Evolutionary conservation across 2,113 vertebrate genomes (phyloP), one percentile per base, ranked within the genome.

Genomic region (Ondatra zibethicus): DNA sequence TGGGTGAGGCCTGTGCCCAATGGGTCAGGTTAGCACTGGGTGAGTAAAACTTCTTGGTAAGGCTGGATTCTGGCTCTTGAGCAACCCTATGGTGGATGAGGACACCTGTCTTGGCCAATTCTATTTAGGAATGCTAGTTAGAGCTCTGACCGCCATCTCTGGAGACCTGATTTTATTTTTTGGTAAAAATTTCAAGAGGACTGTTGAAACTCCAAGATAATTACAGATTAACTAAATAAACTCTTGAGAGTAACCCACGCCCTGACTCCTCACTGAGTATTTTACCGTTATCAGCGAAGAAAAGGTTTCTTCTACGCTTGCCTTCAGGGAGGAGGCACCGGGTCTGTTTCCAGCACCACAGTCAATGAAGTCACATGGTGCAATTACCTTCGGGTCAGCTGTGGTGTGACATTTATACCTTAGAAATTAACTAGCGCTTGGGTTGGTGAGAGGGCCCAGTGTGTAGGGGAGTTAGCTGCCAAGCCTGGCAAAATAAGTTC

Each of bases 71-170:
- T 2, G 19, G 31, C 1, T 17, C 82, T n/a, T 42, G 6, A 2
- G 27, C n/a, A 3, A 0, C 23, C 65, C 36, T 0, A 10, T 39
- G 58, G 2, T 0, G 0, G n/a, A 14, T 11, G 12, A 39, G 68
- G 66, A 39, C 7, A 63, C 58, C 58, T 63, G 0, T 7, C 33
- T 47, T 45, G n/a, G 58, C 10, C 0, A 7, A 10, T 27, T 61
- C 61, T 72, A 4, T 25, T 27, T 39, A 68, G 52, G 36, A 27
- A 63, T 13, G 61, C 31, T 1, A 3, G 8, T n/a, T 25, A 55
- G 88, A 81, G 65, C 4, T 85, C 27, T 31, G n/a, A 10, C n/a
- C n/a, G 11, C 58, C 16, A 19, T 3, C 52, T 52, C 50, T 9
- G 8, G 58, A 33, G 25, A 96, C 21, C 61, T 0, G 1, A 47